Evolutionary conservation across 2,888 invertebrate genomes (phyloP).

Genomic region (Drosophila niveifrons): DNA sequence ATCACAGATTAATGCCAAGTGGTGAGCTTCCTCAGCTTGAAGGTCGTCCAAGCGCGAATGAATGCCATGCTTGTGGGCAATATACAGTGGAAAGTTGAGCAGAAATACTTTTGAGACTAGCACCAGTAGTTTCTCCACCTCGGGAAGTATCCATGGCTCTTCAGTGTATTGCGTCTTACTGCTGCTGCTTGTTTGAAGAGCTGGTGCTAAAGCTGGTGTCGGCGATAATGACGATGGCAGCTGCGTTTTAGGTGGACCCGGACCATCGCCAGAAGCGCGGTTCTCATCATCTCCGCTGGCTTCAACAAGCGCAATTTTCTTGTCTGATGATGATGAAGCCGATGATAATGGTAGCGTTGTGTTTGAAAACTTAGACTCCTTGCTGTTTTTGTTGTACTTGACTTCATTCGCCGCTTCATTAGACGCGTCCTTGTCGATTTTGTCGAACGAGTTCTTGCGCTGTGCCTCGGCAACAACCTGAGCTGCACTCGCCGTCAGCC

Average conservation of each 20-base stretch:
- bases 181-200: slow-evolving; percentile 8
- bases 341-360: slow-evolving; percentile 17
- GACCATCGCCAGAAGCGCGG: slow-evolving; percentile 67
- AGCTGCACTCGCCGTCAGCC: slow-evolving; percentile 78
- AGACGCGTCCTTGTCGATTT: slow-evolving; percentile 28
- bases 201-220: slow-evolving; percentile 22
- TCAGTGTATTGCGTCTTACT: slow-evolving; percentile 79
- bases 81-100: slow-evolving; percentile 94
- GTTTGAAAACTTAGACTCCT: slow-evolving; percentile 34
- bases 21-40: slow-evolving; percentile 91
- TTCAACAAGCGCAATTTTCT: slow-evolving; percentile 37
- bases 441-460: slow-evolving; percentile 34
- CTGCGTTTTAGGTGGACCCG: slow-evolving; percentile 54
- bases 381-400: slow-evolving; percentile 56
- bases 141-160: slow-evolving; percentile 90
- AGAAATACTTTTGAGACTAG: slow-evolving; percentile 95
- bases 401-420: slow-evolving; percentile 20
- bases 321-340: slow-evolving; percentile 30
- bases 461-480: slow-evolving; percentile 71
- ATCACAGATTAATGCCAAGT: slow-evolving; percentile 89
- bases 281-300: slow-evolving; percentile 46
- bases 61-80: slow-evolving; percentile 94
- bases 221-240: slow-evolving; percentile 42
- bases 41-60: slow-evolving; percentile 93
- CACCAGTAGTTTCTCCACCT: slow-evolving; percentile 94